These are phyloP conservation scores for Macrostomum cliftonense DNA, from an alignment of 2,888 invertebrate species.

Conservation along the genomic window DNA sequence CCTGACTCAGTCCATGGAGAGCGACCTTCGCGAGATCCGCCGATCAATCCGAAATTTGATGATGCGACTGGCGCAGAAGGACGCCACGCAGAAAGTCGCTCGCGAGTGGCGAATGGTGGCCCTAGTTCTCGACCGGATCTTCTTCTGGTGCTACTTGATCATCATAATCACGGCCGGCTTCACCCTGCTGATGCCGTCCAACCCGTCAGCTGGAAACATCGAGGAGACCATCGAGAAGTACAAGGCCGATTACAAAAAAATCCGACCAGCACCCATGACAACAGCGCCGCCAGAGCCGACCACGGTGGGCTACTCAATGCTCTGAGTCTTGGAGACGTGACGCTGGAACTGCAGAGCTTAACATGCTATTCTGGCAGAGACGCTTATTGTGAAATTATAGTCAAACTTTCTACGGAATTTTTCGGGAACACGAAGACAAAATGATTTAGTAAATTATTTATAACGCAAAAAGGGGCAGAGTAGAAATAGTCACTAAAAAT, in stretches of 20 bases:
- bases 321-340: too few relatives aligned
- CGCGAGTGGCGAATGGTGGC: conserved; percentile 29
- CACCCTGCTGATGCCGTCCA: conserved; percentile 9
- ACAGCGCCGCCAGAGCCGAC: too few relatives aligned
- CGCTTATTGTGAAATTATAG: too few relatives aligned
- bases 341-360: too few relatives aligned
- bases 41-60: conserved; percentile 7
- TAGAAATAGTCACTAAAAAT: too few relatives aligned
- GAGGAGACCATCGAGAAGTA: conserved; percentile 9
- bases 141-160: conserved; percentile 24
- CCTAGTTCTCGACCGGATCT: conserved; percentile 25
- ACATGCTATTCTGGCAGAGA: too few relatives aligned
- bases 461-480: too few relatives aligned
- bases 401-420: too few relatives aligned
- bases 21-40: conserved; percentile 9
- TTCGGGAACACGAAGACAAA: too few relatives aligned
- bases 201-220: background rate
- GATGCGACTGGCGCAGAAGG: conserved; percentile 13
- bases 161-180: conserved; percentile 23
- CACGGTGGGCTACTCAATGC: too few relatives aligned
- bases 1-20: background rate
- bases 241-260: background rate
- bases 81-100: conserved; percentile 21
- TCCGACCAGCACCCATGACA: too few relatives aligned
- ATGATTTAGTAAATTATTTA: too few relatives aligned